Base-by-base conservation (phyloP, 1,140 invertebrate genomes). In the Diorhabda sublineata region DNA sequence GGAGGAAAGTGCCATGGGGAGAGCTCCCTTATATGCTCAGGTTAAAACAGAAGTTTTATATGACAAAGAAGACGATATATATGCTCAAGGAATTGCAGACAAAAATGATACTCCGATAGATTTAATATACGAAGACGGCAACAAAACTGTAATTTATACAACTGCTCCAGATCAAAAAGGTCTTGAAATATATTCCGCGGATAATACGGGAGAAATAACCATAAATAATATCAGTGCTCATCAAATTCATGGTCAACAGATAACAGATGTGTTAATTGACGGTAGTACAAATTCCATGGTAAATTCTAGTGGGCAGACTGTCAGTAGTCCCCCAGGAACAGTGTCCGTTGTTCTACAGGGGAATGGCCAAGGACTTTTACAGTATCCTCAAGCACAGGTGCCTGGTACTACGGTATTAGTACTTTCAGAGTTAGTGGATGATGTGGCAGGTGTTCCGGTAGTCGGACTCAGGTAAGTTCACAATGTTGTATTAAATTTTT, bases 101-200 rank as follows among this genome's bases (percentile, higher is more conserved):
- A 88, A 80, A 82, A 78, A 89, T 76, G 83, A 90, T 81, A 87
- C 88, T 56, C 89, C 88, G 69, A 91, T 92, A 74, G 91, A 92
- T 81, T 81, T 92, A 66, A 92, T 92, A 74, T 92, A 92, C 80
- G 90, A 91, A 76, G 91, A 92, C 73, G 91, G 90, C 43, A 91
- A 91, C 76, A 91, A 92, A 77, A 92, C 90, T 0, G 90, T 92
- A 42, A 91, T 91, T 77, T 92, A 92, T 74, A 92, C 91, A 9
- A 91, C 90, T 56, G 87, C 88, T 0, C 65, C 80, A 41, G 83
- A 84, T 68, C 83, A 82, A 72, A 81, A 84, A 79, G 79, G 82
- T 45, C 70, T 83, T 58, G 76, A 82, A 76, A 81, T 86, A 68
- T 79, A 83, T 80, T 77, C 81, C 73, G 76, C 85, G 75, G 72